These are phyloP conservation scores for Dryocosmus kuriphilus DNA, from an alignment of 2,888 invertebrate genomes.

Conservation along the genomic window DNA sequence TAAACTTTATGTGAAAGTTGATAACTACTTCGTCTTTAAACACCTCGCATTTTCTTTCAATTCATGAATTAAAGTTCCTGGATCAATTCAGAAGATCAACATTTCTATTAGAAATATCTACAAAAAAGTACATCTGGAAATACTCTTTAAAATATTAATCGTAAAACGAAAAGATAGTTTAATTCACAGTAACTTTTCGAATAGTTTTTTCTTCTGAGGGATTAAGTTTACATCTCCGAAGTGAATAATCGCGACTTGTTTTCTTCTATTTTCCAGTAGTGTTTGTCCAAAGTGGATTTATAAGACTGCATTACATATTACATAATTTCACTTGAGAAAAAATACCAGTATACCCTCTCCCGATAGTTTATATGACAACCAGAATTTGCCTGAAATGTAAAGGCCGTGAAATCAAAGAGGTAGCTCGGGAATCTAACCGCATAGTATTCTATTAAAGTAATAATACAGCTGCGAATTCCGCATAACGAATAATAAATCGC, in stretches of 20 bases:
- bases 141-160: not conserved
- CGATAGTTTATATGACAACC: not conserved
- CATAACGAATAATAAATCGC: conserved; percentile 59
- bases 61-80: not conserved
- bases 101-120: too few species aligned
- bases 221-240: not conserved
- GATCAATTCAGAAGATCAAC: too few species aligned
- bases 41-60: not conserved
- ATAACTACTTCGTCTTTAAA: not conserved
- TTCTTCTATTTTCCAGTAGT: not conserved
- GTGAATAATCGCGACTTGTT: not conserved
- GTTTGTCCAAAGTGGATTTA: not conserved
- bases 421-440: not conserved
- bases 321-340: not conserved
- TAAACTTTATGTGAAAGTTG: not conserved
- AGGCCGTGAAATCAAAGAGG: not conserved
- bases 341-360: not conserved
- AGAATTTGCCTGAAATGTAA: not conserved
- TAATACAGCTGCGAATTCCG: conserved; percentile 1
- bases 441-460: not conserved
- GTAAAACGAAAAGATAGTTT: not conserved
- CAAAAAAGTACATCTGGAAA: not conserved
- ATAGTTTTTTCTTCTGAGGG: not conserved
- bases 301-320: not conserved
- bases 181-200: not conserved